Base-by-base conservation (phyloP, 2,113 vertebrate genomes). In the Alligator sinensis region DNA sequence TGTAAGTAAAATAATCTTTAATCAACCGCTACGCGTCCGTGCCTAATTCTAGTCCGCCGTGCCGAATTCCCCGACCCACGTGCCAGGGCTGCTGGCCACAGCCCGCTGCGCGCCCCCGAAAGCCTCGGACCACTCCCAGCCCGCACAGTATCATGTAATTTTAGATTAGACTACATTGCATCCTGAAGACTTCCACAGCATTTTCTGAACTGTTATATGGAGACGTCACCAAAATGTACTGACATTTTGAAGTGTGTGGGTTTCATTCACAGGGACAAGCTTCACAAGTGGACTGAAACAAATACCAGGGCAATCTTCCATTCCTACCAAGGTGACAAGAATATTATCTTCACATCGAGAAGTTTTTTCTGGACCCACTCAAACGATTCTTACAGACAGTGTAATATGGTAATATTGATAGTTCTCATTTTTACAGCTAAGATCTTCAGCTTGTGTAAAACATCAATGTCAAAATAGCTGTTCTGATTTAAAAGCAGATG, bases 281-380 rank as follows among this genome's bases (percentile, higher is more conserved):
- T 34, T 79, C n/a, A 21, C 47, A 70, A n/a, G 12, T 15, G 55
- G 74, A 38, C 75, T 27, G 28, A 63, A 34, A 70, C 63, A 34
- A 77, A 19, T 2, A 86, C 13, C 24, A 61, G 10, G 4, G 2
- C 10, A 80, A 10, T 30, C 1, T 1, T 30, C 19, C 84, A 2
- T 12, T 72, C 8, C 5, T 80, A 28, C 76, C 16, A 24, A 1
- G 1, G 1, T 0, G 0, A 66, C n/a, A 88, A 74, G 86, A 60
- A 27, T 0, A 17, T n/a, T 68, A 4, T 2, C 55, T 72, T 75
- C n/a, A 16, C 24, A 18, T 1, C 1, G 66, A 82, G 9, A 11
- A 63, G 57, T 76, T 64, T 34, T 47, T 19, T 13, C 58, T 68
- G 62, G 70, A 47, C 87, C 22, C 62, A 60, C 18, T 21, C n/a